Percentiles rank a stretch among this genome's conserved stretches.
phyloP scores from a whole-genome alignment of 2,888 invertebrate genomes.

The Drosophila barbarae region DNA sequence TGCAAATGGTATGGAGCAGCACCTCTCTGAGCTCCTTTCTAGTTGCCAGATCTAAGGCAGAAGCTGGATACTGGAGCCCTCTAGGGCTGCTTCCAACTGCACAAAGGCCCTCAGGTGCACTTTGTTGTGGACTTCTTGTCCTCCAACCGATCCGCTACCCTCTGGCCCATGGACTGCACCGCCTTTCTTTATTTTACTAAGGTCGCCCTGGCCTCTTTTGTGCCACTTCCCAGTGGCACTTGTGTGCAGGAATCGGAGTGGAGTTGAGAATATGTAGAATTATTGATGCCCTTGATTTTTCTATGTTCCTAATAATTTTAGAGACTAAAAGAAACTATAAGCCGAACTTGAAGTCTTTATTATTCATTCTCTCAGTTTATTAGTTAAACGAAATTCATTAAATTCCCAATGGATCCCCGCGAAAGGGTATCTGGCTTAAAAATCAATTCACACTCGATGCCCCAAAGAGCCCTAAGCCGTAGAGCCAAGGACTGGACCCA shows the following conservation, averaged over 20 bases:
- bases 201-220: conserved; percentile 35
- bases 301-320: too few relatives aligned
- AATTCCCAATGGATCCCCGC: too few relatives aligned
- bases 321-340: too few relatives aligned
- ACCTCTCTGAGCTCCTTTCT: conserved; percentile 4
- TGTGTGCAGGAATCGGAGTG: conserved; percentile 26
- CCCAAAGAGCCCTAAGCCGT: conserved; percentile 25
- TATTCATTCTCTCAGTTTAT: too few relatives aligned
- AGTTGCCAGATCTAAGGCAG: conserved; percentile 36
- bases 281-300: conserved; percentile 30
- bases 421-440: conserved; percentile 49
- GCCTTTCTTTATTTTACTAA: conserved; percentile 29
- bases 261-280: not conserved
- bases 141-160: conserved; percentile 3
- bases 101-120: conserved; percentile 68
- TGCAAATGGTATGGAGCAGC: conserved; percentile 62
- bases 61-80: conserved; percentile 36
- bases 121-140: conserved; percentile 49
- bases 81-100: conserved; percentile 63
- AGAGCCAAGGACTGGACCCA: conserved; percentile 21
- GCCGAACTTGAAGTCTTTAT: too few relatives aligned
- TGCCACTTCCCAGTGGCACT: conserved; percentile 39
- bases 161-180: not conserved
- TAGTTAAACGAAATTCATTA: too few relatives aligned
- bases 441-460: conserved; percentile 77